Evolutionary conservation across 2,888 invertebrate genomes (phyloP).

Genomic region (Andrena bicolor): DNA sequence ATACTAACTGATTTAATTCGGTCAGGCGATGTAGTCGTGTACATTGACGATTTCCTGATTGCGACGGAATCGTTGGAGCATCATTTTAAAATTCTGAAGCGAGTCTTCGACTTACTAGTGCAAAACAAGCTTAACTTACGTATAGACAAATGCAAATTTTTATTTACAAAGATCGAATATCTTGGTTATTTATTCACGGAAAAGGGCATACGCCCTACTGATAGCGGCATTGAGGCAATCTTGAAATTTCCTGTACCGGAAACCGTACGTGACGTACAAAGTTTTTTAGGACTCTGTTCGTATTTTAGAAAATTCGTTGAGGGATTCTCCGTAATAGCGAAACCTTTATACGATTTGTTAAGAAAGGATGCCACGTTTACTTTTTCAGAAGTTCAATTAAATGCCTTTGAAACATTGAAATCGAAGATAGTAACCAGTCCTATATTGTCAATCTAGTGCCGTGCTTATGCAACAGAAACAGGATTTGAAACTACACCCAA

Average conservation of each 20-base stretch:
- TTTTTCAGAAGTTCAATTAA: background rate
- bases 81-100: background rate
- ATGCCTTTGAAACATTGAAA: background rate
- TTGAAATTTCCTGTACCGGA: background rate
- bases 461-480: too few relatives aligned
- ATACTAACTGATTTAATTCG: background rate
- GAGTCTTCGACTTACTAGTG: background rate
- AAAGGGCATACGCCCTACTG: background rate
- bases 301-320: background rate
- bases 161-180: conserved; percentile 5
- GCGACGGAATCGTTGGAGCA: background rate
- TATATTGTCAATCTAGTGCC: background rate
- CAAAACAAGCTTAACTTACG: background rate
- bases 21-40: conserved; percentile 5
- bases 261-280: background rate
- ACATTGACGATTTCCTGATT: conserved; percentile 13
- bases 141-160: conserved; percentile 3
- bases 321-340: background rate
- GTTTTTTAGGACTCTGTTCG: background rate
- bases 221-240: background rate
- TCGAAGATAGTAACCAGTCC: background rate
- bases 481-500: too few relatives aligned
- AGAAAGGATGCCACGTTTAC: background rate
- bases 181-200: conserved; percentile 2
- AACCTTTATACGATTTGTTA: background rate